These are phyloP conservation scores for Thoracochromis brauschi DNA, from an alignment of 2,113 vertebrate species.

Conservation along the genomic window DNA sequence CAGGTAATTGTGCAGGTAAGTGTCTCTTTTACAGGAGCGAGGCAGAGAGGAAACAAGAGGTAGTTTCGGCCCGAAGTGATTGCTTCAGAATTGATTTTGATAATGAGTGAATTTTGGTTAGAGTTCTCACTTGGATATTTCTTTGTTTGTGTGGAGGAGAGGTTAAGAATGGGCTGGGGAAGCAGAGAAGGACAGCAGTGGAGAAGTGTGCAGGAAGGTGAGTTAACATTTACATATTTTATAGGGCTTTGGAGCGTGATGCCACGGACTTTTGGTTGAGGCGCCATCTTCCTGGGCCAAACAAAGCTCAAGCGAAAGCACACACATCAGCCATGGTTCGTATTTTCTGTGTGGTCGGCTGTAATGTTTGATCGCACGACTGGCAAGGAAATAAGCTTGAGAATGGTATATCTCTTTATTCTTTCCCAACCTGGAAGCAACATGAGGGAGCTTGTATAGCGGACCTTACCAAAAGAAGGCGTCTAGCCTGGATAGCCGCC, in stretches of 20 bases:
- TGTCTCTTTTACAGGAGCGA: neutral
- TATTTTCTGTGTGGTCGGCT: neutral
- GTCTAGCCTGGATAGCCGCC: neutral
- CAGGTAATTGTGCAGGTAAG: neutral
- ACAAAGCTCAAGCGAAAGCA: neutral
- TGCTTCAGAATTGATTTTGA: neutral
- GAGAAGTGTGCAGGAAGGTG: neutral
- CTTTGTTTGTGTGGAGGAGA: neutral
- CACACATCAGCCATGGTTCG: neutral
- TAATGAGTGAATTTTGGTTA: neutral
- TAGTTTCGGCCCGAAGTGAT: neutral
- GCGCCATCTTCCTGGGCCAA: neutral
- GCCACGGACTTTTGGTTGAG: neutral
- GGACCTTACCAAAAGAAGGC: neutral
- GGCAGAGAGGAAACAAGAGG: neutral
- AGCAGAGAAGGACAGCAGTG: neutral
- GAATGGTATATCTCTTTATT: neutral
- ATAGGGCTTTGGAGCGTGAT: neutral
- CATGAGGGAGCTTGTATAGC: neutral
- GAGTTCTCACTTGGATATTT: neutral
- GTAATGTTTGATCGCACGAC: neutral
- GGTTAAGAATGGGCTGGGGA: neutral
- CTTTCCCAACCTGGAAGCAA: neutral
- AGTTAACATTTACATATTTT: neutral
- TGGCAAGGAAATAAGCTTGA: neutral